phyloP scores from a whole-genome alignment of 2,888 invertebrate genomes.

The Hoplodrina ambigua region DNA sequence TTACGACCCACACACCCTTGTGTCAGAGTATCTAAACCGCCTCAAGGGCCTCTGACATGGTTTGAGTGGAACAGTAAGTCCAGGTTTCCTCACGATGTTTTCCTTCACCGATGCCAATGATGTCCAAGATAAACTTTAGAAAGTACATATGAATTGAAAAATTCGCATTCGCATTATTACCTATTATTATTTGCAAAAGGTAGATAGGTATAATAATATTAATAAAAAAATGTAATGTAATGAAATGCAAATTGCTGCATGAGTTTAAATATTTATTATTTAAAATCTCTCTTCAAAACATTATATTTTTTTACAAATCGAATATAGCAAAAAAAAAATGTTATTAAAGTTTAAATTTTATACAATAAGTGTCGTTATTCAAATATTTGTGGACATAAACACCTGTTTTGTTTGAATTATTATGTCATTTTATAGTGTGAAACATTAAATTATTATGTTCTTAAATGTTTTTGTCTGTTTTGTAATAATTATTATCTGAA shows the following conservation, averaged over 20 bases:
- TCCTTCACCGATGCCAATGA: too few relatives aligned
- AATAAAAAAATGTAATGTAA: slow-evolving; percentile 31
- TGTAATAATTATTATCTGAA: slow-evolving; percentile 35
- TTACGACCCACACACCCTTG: too few relatives aligned
- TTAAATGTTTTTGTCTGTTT: slow-evolving; percentile 22
- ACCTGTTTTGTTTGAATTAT: slow-evolving; percentile 49
- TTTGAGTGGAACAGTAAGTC: too few relatives aligned
- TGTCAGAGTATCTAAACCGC: too few relatives aligned
- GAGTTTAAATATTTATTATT: slow-evolving; percentile 54
- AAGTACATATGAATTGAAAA: too few relatives aligned
- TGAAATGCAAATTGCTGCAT: slow-evolving; percentile 56
- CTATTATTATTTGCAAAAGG: slow-evolving; percentile 41
- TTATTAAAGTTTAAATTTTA: not conserved
- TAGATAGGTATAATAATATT: slow-evolving; percentile 31
- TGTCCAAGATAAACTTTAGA: too few relatives aligned
- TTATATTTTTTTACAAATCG: too few relatives aligned
- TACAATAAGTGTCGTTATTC: slow-evolving; percentile 37
- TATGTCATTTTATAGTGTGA: slow-evolving; percentile 46
- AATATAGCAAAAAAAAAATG: too few relatives aligned
- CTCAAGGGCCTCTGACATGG: too few relatives aligned
- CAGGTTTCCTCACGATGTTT: too few relatives aligned
- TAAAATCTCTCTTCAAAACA: slow-evolving; percentile 23
- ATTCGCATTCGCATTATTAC: too few relatives aligned
- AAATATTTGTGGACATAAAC: slow-evolving; percentile 51
- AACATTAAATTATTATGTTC: slow-evolving; percentile 45